Evolutionary conservation across 2,113 vertebrate genomes (phyloP), one percentile per base, ranked within the genome.

Genomic region (Phyllostomus hastatus): DNA sequence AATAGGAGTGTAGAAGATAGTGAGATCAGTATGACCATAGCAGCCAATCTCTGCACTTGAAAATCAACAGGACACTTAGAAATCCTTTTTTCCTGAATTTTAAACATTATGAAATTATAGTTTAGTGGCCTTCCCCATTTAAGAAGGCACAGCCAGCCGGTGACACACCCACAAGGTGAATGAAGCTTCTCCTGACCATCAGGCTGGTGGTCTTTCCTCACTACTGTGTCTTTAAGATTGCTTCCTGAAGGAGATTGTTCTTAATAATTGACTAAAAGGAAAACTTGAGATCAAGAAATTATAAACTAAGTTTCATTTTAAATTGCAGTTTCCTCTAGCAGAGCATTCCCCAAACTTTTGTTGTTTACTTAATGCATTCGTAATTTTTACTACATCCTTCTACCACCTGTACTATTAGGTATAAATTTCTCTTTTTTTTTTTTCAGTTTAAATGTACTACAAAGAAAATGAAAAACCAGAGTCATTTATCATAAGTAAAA

Each of bases 371-470:
- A 93, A 50, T 48, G 26, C 17, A 31, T 82, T 59, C 26, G 6
- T 67, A 61, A 52, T 41, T 35, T 88, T 93, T 93, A 2, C 3
- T 26, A 59, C 85, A 73, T 38, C 24, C 17, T 72, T 87, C 41
- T 81, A 85, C 50, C 10, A 67, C 10, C 16, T 90, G 28, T 57
- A 72, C 3, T 84, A 2, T 90, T 69, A 38, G 26, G 57, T 89
- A 31, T 64, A 57, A 67, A 70, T 93, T 12, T 43, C 43, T 61
- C 26, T 59, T 43, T 4, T 33, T 79, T 93, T 67, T 19, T 82
- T 85, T 94, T 41, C 75, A 67, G 90, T 69, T 85, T 96, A 88
- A 91, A 85, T 78, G 35, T 75, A 24, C 61, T 94, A 43, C 10
- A 83, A 86, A 46, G 5, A 28, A 96, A 94, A 75, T 91, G 48